Evolutionary conservation across 2,113 vertebrate species (phyloP), one percentile per base, ranked within the genome.

Genomic region (Myxocyprinus asiaticus): DNA sequence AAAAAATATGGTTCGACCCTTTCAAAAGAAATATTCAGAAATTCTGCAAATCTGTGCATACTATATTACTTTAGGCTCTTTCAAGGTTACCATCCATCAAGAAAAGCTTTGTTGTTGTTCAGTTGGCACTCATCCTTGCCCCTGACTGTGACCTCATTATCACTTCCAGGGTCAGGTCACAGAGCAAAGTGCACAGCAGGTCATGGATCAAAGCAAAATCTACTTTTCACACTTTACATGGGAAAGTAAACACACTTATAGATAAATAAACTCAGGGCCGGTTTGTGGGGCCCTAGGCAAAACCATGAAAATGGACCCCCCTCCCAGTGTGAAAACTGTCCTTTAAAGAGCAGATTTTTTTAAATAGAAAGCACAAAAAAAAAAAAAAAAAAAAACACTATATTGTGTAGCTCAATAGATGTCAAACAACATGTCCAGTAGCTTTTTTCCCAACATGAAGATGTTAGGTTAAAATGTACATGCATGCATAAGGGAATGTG

Each of bases 161-260:
- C 58, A 65, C 11, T 51, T 17, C 17, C 64, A 75, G n/a, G n/a
- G 64, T 66, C 69, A 81, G 82, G 48, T 43, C 63, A 81, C 14
- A 48, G 63, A 72, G 67, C 74, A 53, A 61, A 83, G 66, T 17
- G 45, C 58, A 84, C 68, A 63, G 65, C n/a, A 51, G 78, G 43
- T 44, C 56, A 81, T 3, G 17, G 75, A 64, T 81, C 79, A 81
- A 67, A 80, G 61, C 56, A 69, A 65, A 73, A 45, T 22, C 66
- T 8, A 63, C 50, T 17, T 43, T 45, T 76, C 50, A 67, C 63
- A 43, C 10, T 55, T 71, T 17, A 69, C 10, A 53, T 75, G 56
- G 48, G 44, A 64, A 81, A 78, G 74, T 48, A 77, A 83, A 80
- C 82, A 59, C 33, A 15, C 17, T 22, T 3, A 56, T 70, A 7